Percentiles rank a stretch among this genome's conserved stretches.
Conservation (phyloP, 2,113 vertebrate species). For the Galbula dea region DNA sequence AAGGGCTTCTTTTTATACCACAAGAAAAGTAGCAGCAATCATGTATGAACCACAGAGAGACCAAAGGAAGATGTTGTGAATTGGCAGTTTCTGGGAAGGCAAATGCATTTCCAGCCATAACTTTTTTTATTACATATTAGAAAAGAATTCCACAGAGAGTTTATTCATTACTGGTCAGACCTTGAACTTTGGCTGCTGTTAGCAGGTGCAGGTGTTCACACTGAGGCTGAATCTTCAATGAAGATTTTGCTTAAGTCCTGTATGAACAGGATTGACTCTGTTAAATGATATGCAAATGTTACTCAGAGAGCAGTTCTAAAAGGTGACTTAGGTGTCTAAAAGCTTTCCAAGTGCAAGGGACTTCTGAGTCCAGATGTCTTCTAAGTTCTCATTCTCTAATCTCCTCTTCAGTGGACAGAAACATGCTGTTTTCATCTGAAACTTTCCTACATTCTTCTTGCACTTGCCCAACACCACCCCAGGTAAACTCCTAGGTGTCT, state of each 20-base stretch:
- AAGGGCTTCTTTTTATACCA: conserved; percentile 19
- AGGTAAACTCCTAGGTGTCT: not conserved
- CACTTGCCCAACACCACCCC: not conserved
- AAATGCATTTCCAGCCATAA: not conserved
- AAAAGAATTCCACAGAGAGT: not conserved
- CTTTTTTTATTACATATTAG: not conserved
- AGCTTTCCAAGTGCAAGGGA: not conserved
- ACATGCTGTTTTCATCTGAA: not conserved
- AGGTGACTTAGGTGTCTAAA: not conserved
- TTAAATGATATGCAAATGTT: not conserved
- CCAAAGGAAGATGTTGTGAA: not conserved
- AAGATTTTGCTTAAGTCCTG: not conserved
- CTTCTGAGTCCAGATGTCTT: not conserved
- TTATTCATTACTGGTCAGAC: not conserved
- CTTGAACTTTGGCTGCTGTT: not conserved
- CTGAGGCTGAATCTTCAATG: not conserved
- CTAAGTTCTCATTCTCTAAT: not conserved
- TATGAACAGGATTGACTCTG: not conserved
- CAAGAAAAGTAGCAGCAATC: not conserved
- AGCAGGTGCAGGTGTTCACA: not conserved
- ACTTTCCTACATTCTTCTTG: not conserved
- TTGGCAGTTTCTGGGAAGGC: not conserved
- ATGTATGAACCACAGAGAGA: not conserved
- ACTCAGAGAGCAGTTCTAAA: not conserved
- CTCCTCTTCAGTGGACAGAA: not conserved